Evolutionary conservation across 2,113 vertebrate species (phyloP).

Genomic region (Chionis minor): DNA sequence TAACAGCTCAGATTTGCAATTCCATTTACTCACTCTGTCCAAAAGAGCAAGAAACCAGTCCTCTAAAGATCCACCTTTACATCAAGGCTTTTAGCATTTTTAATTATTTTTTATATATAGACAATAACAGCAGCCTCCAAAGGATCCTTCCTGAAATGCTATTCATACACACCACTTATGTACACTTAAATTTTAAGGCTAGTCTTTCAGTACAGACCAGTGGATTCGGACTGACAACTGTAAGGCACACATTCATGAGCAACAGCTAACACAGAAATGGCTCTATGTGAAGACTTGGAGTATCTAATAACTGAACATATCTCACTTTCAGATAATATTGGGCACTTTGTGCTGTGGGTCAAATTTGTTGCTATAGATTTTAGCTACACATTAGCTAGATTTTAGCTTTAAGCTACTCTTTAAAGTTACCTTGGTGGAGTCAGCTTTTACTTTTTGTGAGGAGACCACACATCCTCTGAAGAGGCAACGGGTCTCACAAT

Average conservation of each 20-base stretch:
- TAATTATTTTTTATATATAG: background rate
- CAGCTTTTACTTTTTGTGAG: background rate
- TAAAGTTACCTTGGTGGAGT: background rate
- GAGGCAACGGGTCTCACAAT: background rate
- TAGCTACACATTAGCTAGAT: no score
- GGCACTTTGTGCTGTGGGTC: background rate
- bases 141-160: background rate
- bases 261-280: background rate
- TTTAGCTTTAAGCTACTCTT: no score
- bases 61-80: background rate
- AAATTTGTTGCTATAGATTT: background rate
- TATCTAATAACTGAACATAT: background rate
- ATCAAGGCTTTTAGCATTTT: background rate
- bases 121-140: background rate
- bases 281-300: background rate
- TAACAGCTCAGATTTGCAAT: background rate
- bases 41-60: background rate
- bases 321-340: background rate
- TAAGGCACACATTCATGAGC: background rate
- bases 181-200: no score
- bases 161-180: no score
- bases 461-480: no score
- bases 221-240: no score
- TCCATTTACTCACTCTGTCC: background rate
- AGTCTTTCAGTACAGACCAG: no score